phyloP scores from a whole-genome alignment of 2,113 vertebrate genomes.

The Otolemur garnettii region DNA sequence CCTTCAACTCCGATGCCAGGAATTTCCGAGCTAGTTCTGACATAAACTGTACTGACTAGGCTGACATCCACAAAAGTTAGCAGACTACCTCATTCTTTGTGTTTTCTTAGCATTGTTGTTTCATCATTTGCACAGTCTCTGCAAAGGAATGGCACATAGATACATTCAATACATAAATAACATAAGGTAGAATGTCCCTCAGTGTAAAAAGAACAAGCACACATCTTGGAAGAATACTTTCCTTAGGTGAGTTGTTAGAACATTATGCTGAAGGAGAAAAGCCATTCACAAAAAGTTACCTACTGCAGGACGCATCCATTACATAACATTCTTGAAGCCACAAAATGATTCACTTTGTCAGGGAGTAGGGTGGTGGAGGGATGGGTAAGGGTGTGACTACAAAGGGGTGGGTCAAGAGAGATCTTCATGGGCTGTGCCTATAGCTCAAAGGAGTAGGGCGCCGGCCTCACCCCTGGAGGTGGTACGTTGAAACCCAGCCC shows the following conservation, averaged over 20 bases:
- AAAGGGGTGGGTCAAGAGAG: not conserved
- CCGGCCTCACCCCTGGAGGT: too few relatives aligned
- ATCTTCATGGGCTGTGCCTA: not conserved
- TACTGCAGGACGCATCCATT: not conserved
- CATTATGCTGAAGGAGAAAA: not conserved
- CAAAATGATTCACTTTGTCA: not conserved
- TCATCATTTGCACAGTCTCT: not conserved
- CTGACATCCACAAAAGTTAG: not conserved
- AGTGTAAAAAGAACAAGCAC: not conserved
- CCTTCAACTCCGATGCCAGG: conserved; percentile 2
- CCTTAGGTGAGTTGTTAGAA: not conserved
- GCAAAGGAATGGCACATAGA: not conserved
- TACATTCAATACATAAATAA: not conserved
- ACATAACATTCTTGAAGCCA: not conserved
- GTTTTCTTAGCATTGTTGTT: conserved; percentile 12
- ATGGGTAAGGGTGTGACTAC: not conserved
- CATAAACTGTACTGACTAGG: not conserved
- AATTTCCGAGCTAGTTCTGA: conserved; percentile 31
- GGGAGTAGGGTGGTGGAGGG: not conserved
- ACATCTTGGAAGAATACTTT: not conserved
- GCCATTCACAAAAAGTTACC: not conserved
- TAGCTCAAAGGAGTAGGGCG: too few relatives aligned
- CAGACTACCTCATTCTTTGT: not conserved
- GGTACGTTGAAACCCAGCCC: too few relatives aligned
- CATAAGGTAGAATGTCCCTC: not conserved